These are phyloP conservation scores for Enteromius fasciolatus DNA, from an alignment of 2,797 vertebrate species.

Conservation along the genomic window DNA sequence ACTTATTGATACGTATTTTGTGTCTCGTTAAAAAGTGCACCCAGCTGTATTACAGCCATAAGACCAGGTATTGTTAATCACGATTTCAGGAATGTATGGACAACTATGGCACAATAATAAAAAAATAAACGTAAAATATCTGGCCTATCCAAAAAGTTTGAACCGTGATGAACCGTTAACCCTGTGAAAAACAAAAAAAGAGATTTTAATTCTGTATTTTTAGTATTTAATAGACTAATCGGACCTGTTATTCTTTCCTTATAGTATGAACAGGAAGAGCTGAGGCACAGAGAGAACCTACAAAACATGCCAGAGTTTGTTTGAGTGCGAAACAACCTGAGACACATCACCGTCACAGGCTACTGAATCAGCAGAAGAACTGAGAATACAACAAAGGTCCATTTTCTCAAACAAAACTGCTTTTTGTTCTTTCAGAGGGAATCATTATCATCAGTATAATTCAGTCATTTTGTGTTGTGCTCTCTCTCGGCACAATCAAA, in stretches of 20 bases:
- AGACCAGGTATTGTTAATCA: no score
- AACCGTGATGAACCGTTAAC: neutral
- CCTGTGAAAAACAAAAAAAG: neutral
- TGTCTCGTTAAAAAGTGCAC: no score
- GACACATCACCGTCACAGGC: constrained; percentile 45
- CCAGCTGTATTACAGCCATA: no score
- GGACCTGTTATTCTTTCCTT: constrained; percentile 43
- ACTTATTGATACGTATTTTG: no score
- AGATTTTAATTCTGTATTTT: neutral
- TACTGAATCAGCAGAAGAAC: constrained; percentile 7
- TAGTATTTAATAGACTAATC: neutral
- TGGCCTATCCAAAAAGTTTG: neutral
- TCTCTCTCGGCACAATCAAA: neutral
- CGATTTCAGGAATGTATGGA: neutral
- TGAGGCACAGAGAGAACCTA: constrained; percentile 49
- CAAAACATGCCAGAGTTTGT: constrained; percentile 66
- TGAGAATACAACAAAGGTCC: neutral
- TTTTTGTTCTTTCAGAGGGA: neutral
- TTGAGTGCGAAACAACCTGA: constrained; percentile 63
- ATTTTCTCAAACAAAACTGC: neutral
- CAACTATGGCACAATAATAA: neutral
- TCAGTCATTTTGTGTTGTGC: neutral
- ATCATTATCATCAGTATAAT: neutral
- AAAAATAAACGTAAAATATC: neutral
- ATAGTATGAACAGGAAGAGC: constrained; percentile 66